phyloP scores from a whole-genome alignment of 2,113 vertebrate species.

The Pachypanchax playfairii region DNA sequence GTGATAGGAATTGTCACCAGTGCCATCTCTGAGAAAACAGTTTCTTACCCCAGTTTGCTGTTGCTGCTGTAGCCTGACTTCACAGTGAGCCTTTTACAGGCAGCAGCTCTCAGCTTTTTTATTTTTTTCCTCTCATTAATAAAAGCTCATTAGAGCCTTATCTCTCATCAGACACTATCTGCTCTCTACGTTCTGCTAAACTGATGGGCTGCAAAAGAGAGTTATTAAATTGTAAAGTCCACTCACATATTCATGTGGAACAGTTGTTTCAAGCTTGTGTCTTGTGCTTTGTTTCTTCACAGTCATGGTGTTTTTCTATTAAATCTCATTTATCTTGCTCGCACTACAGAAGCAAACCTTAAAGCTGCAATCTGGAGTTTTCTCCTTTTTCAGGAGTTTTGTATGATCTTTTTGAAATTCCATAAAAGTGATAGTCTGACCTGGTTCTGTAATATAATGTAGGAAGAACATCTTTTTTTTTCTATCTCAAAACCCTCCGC shows the following conservation, averaged over 20 bases:
- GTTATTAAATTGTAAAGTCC: slow-evolving; percentile 64
- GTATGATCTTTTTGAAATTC: too few relatives aligned
- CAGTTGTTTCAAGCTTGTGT: slow-evolving; percentile 64
- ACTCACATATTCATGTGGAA: slow-evolving; percentile 57
- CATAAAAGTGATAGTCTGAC: too few relatives aligned
- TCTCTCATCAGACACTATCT: slow-evolving; percentile 57
- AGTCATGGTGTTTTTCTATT: slow-evolving; percentile 22
- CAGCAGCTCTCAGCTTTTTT: slow-evolving; percentile 57
- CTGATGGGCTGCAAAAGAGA: slow-evolving; percentile 64
- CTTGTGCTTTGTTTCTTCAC: slow-evolving; percentile 17
- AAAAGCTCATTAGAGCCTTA: slow-evolving; percentile 68
- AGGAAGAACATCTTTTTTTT: too few relatives aligned
- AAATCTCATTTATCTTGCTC: slow-evolving; percentile 28
- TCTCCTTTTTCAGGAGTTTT: too few relatives aligned
- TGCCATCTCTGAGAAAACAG: slow-evolving; percentile 39
- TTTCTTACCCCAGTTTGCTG: slow-evolving; percentile 38
- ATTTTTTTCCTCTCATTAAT: slow-evolving; percentile 63
- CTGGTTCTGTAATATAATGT: too few relatives aligned
- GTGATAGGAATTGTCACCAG: slow-evolving; percentile 66
- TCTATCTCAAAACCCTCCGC: too few relatives aligned
- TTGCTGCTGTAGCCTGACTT: slow-evolving; percentile 53
- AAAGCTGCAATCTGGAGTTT: too few relatives aligned
- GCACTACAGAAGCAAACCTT: neutral
- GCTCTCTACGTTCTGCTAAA: slow-evolving; percentile 57
- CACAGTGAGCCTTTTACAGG: slow-evolving; percentile 60